Evolutionary conservation across 1,140 invertebrate species (phyloP).

Genomic region (Tribolium castaneum): DNA sequence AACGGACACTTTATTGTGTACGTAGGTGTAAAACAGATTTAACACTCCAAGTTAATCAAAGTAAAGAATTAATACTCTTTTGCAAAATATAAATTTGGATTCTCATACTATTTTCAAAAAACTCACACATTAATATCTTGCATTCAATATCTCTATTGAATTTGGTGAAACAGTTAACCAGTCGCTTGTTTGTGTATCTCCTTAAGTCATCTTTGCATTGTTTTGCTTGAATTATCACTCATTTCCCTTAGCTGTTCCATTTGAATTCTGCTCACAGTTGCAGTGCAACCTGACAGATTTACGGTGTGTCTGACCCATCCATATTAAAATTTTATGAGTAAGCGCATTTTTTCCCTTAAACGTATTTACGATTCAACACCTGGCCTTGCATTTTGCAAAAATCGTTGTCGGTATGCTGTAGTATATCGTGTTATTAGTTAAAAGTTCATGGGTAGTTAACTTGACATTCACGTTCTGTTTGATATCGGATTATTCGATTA

Average conservation of each 20-base stretch:
- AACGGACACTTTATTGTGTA: constrained; percentile 9
- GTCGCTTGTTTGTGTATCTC: background rate
- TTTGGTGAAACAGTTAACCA: no score
- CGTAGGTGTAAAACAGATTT: background rate
- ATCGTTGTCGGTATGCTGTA: background rate
- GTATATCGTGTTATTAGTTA: background rate
- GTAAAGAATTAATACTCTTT: background rate
- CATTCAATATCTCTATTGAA: no score
- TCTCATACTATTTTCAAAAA: no score
- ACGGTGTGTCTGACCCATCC: background rate
- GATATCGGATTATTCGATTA: background rate
- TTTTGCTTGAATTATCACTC: background rate
- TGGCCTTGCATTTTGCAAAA: background rate
- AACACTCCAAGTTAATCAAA: background rate
- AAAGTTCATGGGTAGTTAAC: constrained; percentile 9
- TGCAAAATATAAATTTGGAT: no score
- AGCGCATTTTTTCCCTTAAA: background rate
- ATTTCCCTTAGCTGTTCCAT: background rate
- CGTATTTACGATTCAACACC: background rate
- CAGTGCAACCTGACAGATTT: background rate
- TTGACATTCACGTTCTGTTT: constrained; percentile 6
- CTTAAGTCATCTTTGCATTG: background rate
- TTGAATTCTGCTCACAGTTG: background rate
- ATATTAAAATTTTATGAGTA: background rate
- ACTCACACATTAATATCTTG: no score